phyloP scores from a whole-genome alignment of 1,140 invertebrate species.

The Mercenaria mercenaria region DNA sequence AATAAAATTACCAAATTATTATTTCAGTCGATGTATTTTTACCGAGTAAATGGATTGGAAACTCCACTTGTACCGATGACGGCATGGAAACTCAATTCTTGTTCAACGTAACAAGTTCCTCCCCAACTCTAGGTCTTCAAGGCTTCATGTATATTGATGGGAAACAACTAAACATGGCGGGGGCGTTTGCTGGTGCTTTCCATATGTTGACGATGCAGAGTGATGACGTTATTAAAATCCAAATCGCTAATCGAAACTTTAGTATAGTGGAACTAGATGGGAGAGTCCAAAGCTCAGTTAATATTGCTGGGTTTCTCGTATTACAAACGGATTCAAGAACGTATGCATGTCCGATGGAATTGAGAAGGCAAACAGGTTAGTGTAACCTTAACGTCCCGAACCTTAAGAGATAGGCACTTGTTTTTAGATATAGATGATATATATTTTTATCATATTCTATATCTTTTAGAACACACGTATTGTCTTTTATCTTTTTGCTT shows the following conservation, averaged over 20 bases:
- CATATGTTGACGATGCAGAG: constrained; percentile 40
- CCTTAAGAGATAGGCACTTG: too few species aligned
- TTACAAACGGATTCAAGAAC: neutral
- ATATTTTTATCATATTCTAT: too few species aligned
- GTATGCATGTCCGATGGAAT: constrained; percentile 38
- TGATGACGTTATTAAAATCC: neutral
- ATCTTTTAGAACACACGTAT: too few species aligned
- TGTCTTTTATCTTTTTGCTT: too few species aligned
- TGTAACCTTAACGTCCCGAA: too few species aligned
- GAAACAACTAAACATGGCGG: neutral
- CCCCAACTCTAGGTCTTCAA: neutral
- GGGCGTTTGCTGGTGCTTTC: constrained; percentile 40
- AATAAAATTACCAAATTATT: too few species aligned
- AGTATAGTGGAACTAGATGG: constrained; percentile 46
- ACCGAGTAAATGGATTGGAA: constrained; percentile 54
- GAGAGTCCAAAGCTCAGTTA: neutral
- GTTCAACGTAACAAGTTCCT: constrained; percentile 48
- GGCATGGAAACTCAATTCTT: neutral
- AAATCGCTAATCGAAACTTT: constrained; percentile 29
- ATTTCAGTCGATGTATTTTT: too few species aligned
- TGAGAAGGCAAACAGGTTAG: constrained; percentile 40
- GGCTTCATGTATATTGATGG: constrained; percentile 12
- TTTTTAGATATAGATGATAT: too few species aligned
- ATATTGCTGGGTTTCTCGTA: constrained; percentile 21
- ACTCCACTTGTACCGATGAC: constrained; percentile 47